Conservation (phyloP, 2,113 vertebrate species). For the Elephantulus edwardii region DNA sequence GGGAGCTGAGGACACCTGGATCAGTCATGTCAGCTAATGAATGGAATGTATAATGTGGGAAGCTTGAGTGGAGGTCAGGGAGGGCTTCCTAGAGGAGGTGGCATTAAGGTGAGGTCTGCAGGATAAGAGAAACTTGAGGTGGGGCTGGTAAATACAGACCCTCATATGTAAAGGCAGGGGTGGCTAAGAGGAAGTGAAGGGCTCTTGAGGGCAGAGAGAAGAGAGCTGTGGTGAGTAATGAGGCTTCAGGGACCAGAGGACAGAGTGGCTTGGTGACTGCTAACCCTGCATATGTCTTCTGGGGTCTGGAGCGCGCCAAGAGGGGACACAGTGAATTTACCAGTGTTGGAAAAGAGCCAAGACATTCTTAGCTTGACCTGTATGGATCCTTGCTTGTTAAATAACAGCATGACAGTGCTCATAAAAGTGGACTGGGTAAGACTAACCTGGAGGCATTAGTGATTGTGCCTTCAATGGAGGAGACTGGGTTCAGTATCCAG, state of each 20-base stretch:
- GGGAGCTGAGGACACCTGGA: neutral
- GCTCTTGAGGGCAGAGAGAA: neutral
- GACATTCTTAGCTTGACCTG: neutral
- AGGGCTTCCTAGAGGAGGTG: neutral
- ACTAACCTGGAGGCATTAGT: neutral
- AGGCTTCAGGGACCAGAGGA: neutral
- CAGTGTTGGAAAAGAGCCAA: neutral
- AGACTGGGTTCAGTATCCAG: neutral
- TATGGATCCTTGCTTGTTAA: neutral
- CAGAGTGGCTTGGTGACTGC: neutral
- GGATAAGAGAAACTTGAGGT: neutral
- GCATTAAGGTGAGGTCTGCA: neutral
- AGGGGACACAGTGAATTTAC: neutral
- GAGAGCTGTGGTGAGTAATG: neutral
- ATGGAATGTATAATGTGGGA: neutral
- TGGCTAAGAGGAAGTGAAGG: neutral
- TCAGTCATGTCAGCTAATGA: neutral
- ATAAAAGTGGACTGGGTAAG: neutral
- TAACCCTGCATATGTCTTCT: rapidly evolving
- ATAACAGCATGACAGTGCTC: neutral
- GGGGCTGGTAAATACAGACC: neutral
- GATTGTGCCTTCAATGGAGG: neutral
- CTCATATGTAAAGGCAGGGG: neutral
- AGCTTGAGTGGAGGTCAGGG: neutral
- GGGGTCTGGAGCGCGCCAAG: neutral